phyloP scores from a whole-genome alignment of 2,888 invertebrate genomes.

The Myopa testacea region DNA sequence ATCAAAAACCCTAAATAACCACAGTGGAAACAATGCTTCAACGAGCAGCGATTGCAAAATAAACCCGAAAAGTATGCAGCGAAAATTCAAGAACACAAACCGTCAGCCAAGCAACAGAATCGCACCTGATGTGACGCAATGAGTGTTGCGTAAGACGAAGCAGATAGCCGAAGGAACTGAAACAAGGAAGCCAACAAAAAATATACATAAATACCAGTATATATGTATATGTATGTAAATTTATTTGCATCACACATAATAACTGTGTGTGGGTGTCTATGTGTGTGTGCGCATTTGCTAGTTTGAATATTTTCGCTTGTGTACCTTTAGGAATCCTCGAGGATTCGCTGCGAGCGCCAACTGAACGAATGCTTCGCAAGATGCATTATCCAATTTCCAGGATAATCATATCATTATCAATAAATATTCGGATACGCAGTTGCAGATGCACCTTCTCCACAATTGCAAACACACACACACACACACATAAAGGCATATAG shows the following conservation, averaged over 20 bases:
- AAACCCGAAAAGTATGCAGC: conserved; percentile 3
- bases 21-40: conserved; percentile 16
- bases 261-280: conserved; percentile 1
- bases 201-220: not conserved
- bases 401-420: conserved; percentile 44
- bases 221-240: not conserved
- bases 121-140: not conserved
- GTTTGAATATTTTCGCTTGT: conserved; percentile 6
- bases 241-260: not conserved
- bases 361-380: conserved; percentile 22
- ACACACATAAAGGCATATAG: not conserved
- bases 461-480: not conserved
- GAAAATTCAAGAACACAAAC: not conserved
- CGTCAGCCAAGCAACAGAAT: conserved; percentile 2
- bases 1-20: not conserved
- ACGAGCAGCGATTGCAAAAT: not conserved
- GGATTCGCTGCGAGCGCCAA: conserved; percentile 11
- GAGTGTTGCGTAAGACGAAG: not conserved
- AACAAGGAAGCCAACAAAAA: not conserved
- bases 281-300: not conserved
- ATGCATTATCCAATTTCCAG: conserved; percentile 36
- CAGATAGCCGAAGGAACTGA: not conserved
- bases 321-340: conserved; percentile 3
- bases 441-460: not conserved
- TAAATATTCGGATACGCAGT: conserved; percentile 24